Percentiles rank a stretch among this genome's conserved stretches.
Conservation (phyloP, 2,888 invertebrate genomes). For the Miltochrista miniata region DNA sequence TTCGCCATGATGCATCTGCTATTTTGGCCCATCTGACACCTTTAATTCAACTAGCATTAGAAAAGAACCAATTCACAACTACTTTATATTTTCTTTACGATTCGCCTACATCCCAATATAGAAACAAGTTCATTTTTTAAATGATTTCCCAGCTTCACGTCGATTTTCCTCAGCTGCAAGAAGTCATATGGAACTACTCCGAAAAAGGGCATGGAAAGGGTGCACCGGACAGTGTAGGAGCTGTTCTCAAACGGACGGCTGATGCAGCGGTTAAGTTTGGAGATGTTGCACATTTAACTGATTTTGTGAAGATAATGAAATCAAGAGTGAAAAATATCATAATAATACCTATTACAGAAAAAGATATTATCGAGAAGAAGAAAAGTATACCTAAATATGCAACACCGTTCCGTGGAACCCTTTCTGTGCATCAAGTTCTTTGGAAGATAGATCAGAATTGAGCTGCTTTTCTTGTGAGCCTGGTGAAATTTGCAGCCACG, state of each 20-base stretch:
- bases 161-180: slow-evolving; percentile 2
- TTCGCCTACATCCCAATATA: slow-evolving; percentile 10
- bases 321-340: not conserved
- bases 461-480: no score
- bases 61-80: slow-evolving; percentile 1
- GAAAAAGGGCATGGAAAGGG: no score
- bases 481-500: no score
- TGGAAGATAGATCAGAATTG: no score
- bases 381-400: no score
- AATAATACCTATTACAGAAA: not conserved
- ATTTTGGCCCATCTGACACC: slow-evolving; percentile 5
- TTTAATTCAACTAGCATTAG: slow-evolving; percentile 3
- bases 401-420: no score
- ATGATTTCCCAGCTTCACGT: slow-evolving; percentile 4
- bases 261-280: no score
- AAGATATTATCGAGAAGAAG: not conserved
- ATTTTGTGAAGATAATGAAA: not conserved
- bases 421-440: no score
- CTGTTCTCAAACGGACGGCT: no score
- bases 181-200: no score
- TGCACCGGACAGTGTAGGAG: no score
- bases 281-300: not conserved
- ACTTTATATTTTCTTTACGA: slow-evolving; percentile 8
- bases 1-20: no score
- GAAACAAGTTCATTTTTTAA: slow-evolving; percentile 12